Conservation (phyloP, 2,113 vertebrate genomes). For the Mustela nigripes region DNA sequence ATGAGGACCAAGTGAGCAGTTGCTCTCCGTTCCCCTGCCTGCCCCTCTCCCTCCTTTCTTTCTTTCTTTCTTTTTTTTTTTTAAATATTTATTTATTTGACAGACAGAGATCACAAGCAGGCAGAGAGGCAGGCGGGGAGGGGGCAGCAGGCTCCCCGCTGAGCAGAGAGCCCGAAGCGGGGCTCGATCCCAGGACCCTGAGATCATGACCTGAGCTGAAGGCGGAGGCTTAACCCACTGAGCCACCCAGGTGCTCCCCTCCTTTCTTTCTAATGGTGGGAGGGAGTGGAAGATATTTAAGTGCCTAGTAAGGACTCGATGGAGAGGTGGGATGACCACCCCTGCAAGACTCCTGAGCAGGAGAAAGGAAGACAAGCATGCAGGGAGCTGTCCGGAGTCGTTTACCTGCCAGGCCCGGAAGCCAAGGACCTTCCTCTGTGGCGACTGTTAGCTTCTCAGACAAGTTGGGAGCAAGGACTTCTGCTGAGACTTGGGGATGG, state of each 20-base stretch:
- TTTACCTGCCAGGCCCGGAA: background rate
- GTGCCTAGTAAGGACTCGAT: background rate
- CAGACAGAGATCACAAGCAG: too few species aligned
- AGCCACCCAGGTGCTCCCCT: too few species aligned
- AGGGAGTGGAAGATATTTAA: background rate
- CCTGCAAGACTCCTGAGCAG: too few species aligned
- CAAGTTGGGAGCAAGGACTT: background rate
- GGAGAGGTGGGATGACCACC: background rate
- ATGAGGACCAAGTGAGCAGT: background rate
- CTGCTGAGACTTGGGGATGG: background rate
- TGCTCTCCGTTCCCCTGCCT: background rate
- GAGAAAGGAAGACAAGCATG: background rate
- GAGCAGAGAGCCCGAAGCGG: too few species aligned
- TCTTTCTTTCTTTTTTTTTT: too few species aligned
- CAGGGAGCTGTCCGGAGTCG: rapidly evolving
- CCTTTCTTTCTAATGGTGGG: background rate
- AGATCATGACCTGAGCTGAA: too few species aligned
- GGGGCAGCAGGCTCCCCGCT: too few species aligned
- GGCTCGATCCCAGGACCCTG: too few species aligned
- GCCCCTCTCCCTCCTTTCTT: background rate
- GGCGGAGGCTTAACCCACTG: too few species aligned
- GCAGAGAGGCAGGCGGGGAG: too few species aligned
- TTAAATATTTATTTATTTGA: too few species aligned
- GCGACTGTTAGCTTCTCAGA: background rate
- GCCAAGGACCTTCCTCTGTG: background rate